These are phyloP conservation scores for Amphiprion percula DNA, from an alignment of 2,113 vertebrate genomes.

Conservation along the genomic window DNA sequence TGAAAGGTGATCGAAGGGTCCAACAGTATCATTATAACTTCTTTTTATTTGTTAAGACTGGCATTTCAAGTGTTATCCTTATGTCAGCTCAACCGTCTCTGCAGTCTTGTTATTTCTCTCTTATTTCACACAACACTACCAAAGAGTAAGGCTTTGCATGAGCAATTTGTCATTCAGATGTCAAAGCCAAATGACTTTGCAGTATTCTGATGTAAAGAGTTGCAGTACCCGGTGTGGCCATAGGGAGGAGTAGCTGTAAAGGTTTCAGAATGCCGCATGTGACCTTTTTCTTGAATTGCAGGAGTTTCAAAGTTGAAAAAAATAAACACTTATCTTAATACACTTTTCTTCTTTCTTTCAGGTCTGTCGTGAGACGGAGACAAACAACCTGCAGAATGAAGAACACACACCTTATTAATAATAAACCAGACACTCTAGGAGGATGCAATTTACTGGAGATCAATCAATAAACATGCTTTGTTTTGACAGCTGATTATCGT, in stretches of 20 bases:
- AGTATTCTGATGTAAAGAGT: slow-evolving; percentile 2
- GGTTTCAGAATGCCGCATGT: background rate
- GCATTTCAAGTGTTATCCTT: no score
- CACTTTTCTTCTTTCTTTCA: slow-evolving; percentile 41
- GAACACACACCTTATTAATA: slow-evolving; percentile 2
- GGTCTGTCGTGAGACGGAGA: slow-evolving; percentile 74
- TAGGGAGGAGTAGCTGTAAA: background rate
- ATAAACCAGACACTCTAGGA: slow-evolving; percentile 3
- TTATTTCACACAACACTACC: no score
- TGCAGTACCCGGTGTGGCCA: slow-evolving; percentile 33
- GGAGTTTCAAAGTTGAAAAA: background rate
- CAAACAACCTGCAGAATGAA: slow-evolving; percentile 8
- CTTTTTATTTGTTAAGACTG: background rate
- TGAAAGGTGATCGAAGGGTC: slow-evolving; percentile 7
- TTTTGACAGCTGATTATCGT: slow-evolving; percentile 39
- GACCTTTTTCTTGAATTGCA: background rate
- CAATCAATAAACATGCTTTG: slow-evolving; percentile 56
- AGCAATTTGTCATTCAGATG: background rate
- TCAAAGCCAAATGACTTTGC: slow-evolving; percentile 9
- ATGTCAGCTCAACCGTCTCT: background rate
- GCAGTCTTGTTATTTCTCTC: background rate
- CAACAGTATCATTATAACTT: background rate
- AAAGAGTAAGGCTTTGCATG: background rate
- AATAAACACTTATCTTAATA: background rate
- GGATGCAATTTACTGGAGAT: slow-evolving; percentile 32